Evolutionary conservation across 2,797 vertebrate genomes (phyloP).

Genomic region (Poeciliopsis gracilis): DNA sequence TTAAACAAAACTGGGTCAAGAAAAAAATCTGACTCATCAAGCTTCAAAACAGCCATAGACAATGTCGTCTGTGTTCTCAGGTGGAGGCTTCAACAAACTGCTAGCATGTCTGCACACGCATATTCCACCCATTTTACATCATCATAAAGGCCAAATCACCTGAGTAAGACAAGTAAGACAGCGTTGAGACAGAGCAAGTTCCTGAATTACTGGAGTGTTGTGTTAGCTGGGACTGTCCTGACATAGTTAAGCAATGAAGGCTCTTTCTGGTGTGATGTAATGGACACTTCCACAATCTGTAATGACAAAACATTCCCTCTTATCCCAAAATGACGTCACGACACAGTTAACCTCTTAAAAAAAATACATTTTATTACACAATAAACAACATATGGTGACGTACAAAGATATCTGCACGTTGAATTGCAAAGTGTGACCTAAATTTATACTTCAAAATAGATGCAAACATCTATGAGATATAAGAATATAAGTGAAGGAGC

Average conservation of each 20-base stretch:
- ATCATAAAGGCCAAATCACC: not conserved
- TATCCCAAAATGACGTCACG: not conserved
- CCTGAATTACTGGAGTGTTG: conserved; percentile 9
- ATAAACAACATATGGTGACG: not conserved
- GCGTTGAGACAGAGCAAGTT: conserved; percentile 15
- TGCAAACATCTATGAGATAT: not conserved
- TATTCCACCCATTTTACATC: not conserved
- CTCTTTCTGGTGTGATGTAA: conserved; percentile 11
- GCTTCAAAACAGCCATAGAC: not conserved
- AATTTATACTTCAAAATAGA: not conserved
- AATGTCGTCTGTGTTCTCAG: not conserved
- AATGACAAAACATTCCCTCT: not conserved
- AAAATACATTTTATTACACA: conserved; percentile 26
- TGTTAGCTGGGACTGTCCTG: conserved; percentile 7
- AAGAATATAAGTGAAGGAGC: not conserved
- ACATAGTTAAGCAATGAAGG: conserved; percentile 18
- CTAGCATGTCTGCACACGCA: not conserved
- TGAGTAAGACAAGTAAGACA: not conserved
- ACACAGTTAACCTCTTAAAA: conserved; percentile 3
- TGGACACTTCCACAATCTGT: not conserved
- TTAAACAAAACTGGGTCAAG: not conserved
- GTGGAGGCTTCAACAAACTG: not conserved
- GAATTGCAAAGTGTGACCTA: not conserved
- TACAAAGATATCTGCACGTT: not conserved
- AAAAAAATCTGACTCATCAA: too few species aligned